A percentile compares a stretch with the other conserved stretches of the same genome.
These are phyloP conservation scores for Enteromius viviparus DNA, from an alignment of 2,797 vertebrate species.

Conservation along the genomic window DNA sequence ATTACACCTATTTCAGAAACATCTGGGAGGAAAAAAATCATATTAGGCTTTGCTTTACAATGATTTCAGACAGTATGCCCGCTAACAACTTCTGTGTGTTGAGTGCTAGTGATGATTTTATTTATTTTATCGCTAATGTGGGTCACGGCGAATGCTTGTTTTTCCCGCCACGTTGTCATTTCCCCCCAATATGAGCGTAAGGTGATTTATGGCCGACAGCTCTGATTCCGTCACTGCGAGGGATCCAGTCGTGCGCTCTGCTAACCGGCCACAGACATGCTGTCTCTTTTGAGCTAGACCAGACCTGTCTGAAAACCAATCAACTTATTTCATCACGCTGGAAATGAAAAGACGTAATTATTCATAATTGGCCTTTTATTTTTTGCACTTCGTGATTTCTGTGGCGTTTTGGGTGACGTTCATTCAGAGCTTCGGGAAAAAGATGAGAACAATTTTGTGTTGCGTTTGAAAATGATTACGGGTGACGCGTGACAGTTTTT, in stretches of 20 bases:
- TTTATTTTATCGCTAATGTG: conserved; percentile 84
- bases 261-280: conserved; percentile 91
- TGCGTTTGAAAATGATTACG: conserved; percentile 87
- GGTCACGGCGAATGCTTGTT: conserved; percentile 76
- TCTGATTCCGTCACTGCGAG: conserved; percentile 61
- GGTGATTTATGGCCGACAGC: conserved; percentile 88
- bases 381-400: conserved; percentile 72
- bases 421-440: conserved; percentile 84
- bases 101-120: conserved; percentile 64
- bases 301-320: conserved; percentile 95
- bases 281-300: conserved; percentile 98
- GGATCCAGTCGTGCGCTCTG: conserved; percentile 62
- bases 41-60: conserved; percentile 2
- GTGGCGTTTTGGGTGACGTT: conserved; percentile 79
- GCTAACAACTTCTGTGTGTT: conserved; percentile 3
- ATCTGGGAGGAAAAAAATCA: not conserved
- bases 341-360: conserved; percentile 99
- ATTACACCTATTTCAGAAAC: not conserved
- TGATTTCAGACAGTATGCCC: not conserved
- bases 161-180: conserved; percentile 79
- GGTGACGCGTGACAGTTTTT: conserved; percentile 79
- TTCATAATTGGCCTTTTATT: conserved; percentile 96
- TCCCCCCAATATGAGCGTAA: conserved; percentile 81
- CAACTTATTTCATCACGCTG: conserved; percentile 99
- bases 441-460: conserved; percentile 92